Conservation (phyloP, 2,113 vertebrate genomes). For the Falcunculus frontatus region DNA sequence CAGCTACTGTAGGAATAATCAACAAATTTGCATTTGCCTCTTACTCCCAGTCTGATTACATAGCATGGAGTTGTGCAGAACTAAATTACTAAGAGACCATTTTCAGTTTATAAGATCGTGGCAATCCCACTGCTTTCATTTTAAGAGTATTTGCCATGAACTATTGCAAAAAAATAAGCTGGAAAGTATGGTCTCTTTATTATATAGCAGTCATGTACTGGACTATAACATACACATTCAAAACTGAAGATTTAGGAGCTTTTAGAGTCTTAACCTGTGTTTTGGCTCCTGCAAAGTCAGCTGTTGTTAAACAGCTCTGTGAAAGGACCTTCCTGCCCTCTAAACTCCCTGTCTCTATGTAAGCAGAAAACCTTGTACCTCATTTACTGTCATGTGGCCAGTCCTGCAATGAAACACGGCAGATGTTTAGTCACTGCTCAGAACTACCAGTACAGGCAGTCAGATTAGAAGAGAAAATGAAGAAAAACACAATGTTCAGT, state of each 20-base stretch:
- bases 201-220: neutral
- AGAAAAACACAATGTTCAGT: neutral
- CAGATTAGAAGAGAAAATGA: neutral
- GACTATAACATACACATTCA: neutral
- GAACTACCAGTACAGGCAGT: neutral
- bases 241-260: neutral
- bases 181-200: neutral
- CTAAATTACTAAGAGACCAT: neutral
- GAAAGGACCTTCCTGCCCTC: neutral
- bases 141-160: neutral
- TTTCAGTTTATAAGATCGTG: neutral
- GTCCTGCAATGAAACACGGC: neutral
- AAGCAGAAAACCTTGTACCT: neutral
- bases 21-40: neutral
- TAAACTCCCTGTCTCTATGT: neutral
- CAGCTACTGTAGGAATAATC: neutral
- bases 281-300: neutral
- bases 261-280: neutral
- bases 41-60: neutral
- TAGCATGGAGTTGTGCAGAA: neutral
- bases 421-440: neutral
- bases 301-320: neutral
- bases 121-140: neutral
- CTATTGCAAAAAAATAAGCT: neutral
- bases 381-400: neutral